Base-by-base conservation (phyloP, 2,797 vertebrate species). In the Dermochelys coriacea region DNA sequence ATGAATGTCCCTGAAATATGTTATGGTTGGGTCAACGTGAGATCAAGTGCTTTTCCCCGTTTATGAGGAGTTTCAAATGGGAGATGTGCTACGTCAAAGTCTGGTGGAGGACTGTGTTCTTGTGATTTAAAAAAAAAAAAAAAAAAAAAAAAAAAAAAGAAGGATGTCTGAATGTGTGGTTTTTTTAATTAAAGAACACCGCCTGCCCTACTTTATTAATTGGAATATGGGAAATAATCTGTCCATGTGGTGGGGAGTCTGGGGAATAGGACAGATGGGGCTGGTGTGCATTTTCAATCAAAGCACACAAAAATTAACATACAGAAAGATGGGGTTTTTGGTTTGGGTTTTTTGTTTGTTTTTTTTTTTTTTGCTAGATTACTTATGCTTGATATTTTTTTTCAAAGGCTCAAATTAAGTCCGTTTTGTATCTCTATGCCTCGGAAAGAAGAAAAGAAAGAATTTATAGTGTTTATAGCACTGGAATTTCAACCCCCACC, bases 161-260 rank as follows among this genome's bases (percentile, higher is more conserved):
- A 95, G 47, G 87, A 94, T 87, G 91, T 84, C 87, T 95, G 77
- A 31, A 92, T 96, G 90, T 64, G 93, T 91, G 64, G 0, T 10
- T 45, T 93, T 96, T 95, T 91, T 78, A 97, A 97, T 97, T 97
- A 97, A 96, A 96, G 88, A 97, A 93, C 77, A 93, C 85, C 94
- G 93, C 89, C 64, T 96, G 95, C 68, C 95, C 96, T 97, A 97
- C 91, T 97, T 97, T 94, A 96, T 97, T 97, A 97, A 96, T 80
- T 97, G 93, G 86, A 96, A 80, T 92, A 89, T 61, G 86, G 89
- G 91, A 97, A 95, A 94, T 94, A 96, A 96, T 93, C 90, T 96
- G 87, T 94, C 95, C 89, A 75, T 84, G 86, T 74, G 89, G 91
- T 89, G 82, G 93, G 68, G 93, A 95, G 96, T 90, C 95, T 91